phyloP scores from a whole-genome alignment of 2,888 invertebrate genomes.

The Automeris io region DNA sequence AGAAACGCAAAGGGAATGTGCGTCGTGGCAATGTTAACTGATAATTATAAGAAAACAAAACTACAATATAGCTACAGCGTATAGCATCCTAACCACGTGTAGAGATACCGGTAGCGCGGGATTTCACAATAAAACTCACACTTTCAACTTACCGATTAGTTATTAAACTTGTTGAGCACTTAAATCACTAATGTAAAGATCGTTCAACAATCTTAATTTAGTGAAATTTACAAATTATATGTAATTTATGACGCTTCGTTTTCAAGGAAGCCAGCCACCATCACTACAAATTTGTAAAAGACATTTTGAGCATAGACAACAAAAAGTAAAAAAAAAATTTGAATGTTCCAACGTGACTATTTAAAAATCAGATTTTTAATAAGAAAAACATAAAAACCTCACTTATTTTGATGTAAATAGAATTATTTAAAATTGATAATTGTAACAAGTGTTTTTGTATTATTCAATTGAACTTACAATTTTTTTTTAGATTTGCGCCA shows the following conservation, averaged over 20 bases:
- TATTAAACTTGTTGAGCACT: slow-evolving; percentile 71
- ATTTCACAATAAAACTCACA: slow-evolving; percentile 50
- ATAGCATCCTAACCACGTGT: slow-evolving; percentile 67
- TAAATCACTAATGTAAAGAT: slow-evolving; percentile 61
- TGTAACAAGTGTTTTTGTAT: no score
- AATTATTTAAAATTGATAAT: no score
- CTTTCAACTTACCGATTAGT: slow-evolving; percentile 69
- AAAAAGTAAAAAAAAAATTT: slow-evolving; percentile 50
- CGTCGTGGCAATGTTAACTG: slow-evolving; percentile 27
- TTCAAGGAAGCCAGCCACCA: slow-evolving; percentile 77
- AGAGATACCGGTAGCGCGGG: slow-evolving; percentile 67
- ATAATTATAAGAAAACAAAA: slow-evolving; percentile 43
- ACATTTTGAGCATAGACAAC: slow-evolving; percentile 70
- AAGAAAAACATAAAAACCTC: not conserved
- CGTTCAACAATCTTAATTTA: slow-evolving; percentile 51
- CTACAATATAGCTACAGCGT: slow-evolving; percentile 48
- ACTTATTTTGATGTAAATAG: no score
- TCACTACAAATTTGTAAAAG: slow-evolving; percentile 76
- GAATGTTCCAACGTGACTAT: slow-evolving; percentile 35
- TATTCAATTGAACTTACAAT: not conserved
- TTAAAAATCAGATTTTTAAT: slow-evolving; percentile 8
- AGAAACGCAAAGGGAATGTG: slow-evolving; percentile 25
- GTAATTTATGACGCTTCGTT: slow-evolving; percentile 70
- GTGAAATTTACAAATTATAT: slow-evolving; percentile 55
- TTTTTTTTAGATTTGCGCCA: not conserved